Conservation (phyloP, 2,797 vertebrate genomes). For the Spinus pinus region DNA sequence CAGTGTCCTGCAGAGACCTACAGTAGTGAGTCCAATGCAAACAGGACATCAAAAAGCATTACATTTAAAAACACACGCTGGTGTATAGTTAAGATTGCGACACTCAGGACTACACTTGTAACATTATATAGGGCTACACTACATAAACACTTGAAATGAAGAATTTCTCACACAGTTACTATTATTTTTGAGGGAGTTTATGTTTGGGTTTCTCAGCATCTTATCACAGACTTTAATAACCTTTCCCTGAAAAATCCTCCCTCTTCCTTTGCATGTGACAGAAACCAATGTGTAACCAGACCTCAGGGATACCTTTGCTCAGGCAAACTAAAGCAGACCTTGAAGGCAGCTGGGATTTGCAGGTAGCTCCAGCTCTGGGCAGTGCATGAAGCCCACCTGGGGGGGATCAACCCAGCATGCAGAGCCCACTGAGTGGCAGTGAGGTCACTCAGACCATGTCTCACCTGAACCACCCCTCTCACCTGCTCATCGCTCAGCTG, state of each 20-base stretch:
- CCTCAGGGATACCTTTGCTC: not conserved
- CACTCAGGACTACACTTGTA: not conserved
- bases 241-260: not conserved
- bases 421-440: not conserved
- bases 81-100: not conserved
- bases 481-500: accelerated
- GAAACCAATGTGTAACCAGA: not conserved
- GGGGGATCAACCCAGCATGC: accelerated
- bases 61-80: conserved; percentile 13
- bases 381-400: accelerated
- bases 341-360: not conserved
- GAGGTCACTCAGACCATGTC: not conserved
- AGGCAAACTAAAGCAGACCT: not conserved
- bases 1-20: conserved; percentile 35
- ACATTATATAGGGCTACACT: not conserved
- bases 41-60: conserved; percentile 43
- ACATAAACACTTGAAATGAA: not conserved
- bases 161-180: conserved; percentile 25
- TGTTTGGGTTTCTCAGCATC: conserved; percentile 9
- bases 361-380: not conserved
- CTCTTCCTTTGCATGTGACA: not conserved
- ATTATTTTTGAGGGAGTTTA: conserved; percentile 23
- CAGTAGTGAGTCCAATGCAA: conserved; percentile 48
- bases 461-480: not conserved
- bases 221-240: not conserved